Percentiles rank a stretch among this genome's conserved stretches.
These are phyloP conservation scores for Hyles vespertilio DNA, from an alignment of 1,140 invertebrate genomes.

Conservation along the genomic window DNA sequence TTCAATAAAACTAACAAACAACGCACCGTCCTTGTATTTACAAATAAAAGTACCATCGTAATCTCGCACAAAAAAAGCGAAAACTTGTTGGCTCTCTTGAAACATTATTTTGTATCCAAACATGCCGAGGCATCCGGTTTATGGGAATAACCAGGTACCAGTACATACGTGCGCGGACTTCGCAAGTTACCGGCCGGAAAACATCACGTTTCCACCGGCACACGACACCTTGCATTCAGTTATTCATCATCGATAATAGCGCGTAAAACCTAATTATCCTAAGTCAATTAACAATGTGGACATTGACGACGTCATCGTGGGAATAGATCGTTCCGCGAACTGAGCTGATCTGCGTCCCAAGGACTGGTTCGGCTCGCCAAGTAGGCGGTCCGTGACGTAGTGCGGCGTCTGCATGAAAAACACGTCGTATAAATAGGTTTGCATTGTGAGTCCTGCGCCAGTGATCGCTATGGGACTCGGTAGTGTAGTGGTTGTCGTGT, in stretches of 20 bases:
- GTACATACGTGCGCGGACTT: conserved; percentile 39
- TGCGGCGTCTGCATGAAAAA: conserved; percentile 44
- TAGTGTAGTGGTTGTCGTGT: conserved; percentile 46
- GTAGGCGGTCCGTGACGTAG: conserved; percentile 44
- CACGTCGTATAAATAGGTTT: conserved; percentile 65
- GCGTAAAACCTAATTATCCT: conserved; percentile 1
- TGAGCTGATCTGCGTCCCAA: conserved; percentile 35
- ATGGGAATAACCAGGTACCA: conserved; percentile 53
- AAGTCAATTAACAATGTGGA: conserved; percentile 25
- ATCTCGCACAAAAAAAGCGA: conserved; percentile 26
- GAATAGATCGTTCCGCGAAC: conserved; percentile 33
- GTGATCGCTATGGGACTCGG: conserved; percentile 56
- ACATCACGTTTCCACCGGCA: conserved; percentile 28
- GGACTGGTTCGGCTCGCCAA: conserved; percentile 17
- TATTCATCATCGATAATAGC: conserved; percentile 2
- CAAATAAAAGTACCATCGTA: conserved; percentile 28
- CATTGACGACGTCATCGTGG: conserved; percentile 48
- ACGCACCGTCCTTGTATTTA: conserved; percentile 15
- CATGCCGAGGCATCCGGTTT: conserved; percentile 47
- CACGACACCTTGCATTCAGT: conserved; percentile 7
- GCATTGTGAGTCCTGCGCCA: conserved; percentile 51
- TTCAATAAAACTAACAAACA: neutral
- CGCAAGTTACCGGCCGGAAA: conserved; percentile 41
- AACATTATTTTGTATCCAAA: conserved; percentile 29
- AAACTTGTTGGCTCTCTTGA: conserved; percentile 17